These are phyloP conservation scores for Corticium candelabrum DNA, from an alignment of 37 sponge, comb jelly and placozoan species.

Conservation along the genomic window DNA sequence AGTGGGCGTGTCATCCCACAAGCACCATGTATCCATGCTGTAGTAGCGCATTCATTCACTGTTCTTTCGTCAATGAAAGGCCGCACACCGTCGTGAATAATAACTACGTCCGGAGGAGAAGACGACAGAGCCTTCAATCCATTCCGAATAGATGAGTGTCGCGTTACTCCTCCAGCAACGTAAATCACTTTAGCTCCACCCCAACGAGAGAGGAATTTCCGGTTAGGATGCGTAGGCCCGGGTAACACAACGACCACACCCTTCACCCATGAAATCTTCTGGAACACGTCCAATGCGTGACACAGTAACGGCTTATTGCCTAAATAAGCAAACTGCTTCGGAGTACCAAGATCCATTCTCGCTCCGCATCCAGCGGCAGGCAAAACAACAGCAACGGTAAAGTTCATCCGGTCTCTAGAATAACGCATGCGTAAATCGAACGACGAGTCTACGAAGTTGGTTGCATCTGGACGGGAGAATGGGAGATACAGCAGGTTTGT, in stretches of 20 bases:
- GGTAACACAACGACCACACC: background rate
- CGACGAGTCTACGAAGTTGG: too few species aligned
- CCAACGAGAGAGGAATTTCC: background rate
- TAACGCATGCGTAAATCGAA: too few species aligned
- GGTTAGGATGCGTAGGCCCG: background rate
- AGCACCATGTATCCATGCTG: background rate
- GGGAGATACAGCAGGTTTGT: too few species aligned
- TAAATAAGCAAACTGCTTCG: background rate
- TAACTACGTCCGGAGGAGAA: background rate
- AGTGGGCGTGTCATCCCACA: background rate
- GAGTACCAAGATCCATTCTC: background rate
- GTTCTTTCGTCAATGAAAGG: background rate
- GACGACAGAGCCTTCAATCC: background rate
- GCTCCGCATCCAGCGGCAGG: background rate
- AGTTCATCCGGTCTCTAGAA: background rate
- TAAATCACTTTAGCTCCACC: background rate
- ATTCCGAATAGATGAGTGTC: background rate
- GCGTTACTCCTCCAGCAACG: background rate
- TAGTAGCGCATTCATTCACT: background rate
- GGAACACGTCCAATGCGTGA: background rate
- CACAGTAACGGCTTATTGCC: background rate
- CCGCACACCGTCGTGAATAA: background rate
- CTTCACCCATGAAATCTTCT: background rate
- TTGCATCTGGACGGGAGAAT: too few species aligned
- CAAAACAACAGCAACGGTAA: background rate